Evolutionary conservation across 2,888 invertebrate genomes (phyloP).

Genomic region (Nomada hirtipes): DNA sequence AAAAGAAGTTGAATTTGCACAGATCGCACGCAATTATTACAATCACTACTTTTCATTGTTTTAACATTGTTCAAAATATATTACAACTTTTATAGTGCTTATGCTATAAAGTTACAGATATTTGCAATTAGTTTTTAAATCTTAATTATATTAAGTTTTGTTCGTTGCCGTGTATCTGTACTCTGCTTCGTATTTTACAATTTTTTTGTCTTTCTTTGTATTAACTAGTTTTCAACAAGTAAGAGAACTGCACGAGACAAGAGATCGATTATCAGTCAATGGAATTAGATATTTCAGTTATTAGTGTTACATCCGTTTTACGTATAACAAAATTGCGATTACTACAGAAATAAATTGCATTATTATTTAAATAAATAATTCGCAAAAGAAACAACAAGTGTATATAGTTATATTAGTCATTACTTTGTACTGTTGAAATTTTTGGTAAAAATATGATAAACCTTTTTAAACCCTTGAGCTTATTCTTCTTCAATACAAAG

Average conservation of each 20-base stretch:
- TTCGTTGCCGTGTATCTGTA: conserved; percentile 61
- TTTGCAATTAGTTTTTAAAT: conserved; percentile 63
- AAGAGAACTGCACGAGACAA: conserved; percentile 50
- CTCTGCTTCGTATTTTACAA: conserved; percentile 42
- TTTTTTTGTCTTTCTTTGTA: conserved; percentile 6
- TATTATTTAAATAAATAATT: conserved; percentile 28
- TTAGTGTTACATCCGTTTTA: conserved; percentile 3
- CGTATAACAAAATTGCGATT: conserved; percentile 6
- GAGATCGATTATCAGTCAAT: conserved; percentile 16
- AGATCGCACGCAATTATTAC: conserved; percentile 54
- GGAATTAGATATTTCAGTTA: conserved; percentile 13
- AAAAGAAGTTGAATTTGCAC: conserved; percentile 40
- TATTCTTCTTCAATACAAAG: conserved; percentile 21
- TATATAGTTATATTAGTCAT: conserved; percentile 41
- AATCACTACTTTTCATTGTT: conserved; percentile 62
- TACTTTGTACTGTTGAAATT: conserved; percentile 39
- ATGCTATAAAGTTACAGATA: conserved; percentile 63
- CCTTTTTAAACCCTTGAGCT: conserved; percentile 35
- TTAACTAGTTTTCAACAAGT: conserved; percentile 41
- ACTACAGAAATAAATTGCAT: conserved; percentile 32
- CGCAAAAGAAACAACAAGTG: conserved; percentile 33
- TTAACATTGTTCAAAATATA: conserved; percentile 69
- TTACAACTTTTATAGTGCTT: conserved; percentile 64
- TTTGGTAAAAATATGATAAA: conserved; percentile 41
- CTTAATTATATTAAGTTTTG: conserved; percentile 51